Conservation (phyloP, 2,888 invertebrate genomes). For the Herminia tarsipennalis region DNA sequence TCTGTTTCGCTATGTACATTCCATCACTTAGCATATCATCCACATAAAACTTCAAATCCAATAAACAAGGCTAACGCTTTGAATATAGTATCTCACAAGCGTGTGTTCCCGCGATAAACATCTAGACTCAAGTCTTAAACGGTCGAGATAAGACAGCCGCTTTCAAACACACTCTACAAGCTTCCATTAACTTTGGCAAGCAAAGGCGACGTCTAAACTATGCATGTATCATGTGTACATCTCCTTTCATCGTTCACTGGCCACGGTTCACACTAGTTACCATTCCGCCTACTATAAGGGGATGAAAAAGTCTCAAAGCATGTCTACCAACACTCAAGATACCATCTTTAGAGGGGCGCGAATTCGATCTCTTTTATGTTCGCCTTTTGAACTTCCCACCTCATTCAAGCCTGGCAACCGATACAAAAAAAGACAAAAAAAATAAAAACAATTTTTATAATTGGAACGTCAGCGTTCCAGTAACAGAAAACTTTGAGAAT, state of each 20-base stretch:
- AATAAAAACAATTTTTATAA: slow-evolving; percentile 36
- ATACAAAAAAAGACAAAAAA: slow-evolving; percentile 14
- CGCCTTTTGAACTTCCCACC: slow-evolving; percentile 39
- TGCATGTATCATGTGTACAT: slow-evolving; percentile 82
- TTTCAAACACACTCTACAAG: slow-evolving; percentile 64
- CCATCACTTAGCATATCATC: not conserved
- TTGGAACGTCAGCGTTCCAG: slow-evolving; percentile 41
- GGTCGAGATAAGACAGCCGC: slow-evolving; percentile 66
- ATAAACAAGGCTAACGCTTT: slow-evolving; percentile 39
- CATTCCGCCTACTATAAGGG: slow-evolving; percentile 60
- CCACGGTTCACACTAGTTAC: slow-evolving; percentile 69
- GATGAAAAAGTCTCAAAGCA: slow-evolving; percentile 70
- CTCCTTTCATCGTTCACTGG: slow-evolving; percentile 72
- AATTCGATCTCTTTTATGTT: slow-evolving; percentile 67
- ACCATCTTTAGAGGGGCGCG: slow-evolving; percentile 62
- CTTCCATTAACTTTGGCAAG: slow-evolving; percentile 81
- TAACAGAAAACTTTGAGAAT: slow-evolving; percentile 39
- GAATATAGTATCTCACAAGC: slow-evolving; percentile 41
- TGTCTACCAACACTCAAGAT: slow-evolving; percentile 59
- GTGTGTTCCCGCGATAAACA: slow-evolving; percentile 48
- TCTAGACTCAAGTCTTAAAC: slow-evolving; percentile 60
- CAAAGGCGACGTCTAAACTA: slow-evolving; percentile 71
- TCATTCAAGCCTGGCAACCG: not conserved
- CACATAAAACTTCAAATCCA: not conserved
- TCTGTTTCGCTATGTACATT: too few relatives aligned